phyloP scores from a whole-genome alignment of 2,888 invertebrate species.

The Xestoiulus laeticollis region DNA sequence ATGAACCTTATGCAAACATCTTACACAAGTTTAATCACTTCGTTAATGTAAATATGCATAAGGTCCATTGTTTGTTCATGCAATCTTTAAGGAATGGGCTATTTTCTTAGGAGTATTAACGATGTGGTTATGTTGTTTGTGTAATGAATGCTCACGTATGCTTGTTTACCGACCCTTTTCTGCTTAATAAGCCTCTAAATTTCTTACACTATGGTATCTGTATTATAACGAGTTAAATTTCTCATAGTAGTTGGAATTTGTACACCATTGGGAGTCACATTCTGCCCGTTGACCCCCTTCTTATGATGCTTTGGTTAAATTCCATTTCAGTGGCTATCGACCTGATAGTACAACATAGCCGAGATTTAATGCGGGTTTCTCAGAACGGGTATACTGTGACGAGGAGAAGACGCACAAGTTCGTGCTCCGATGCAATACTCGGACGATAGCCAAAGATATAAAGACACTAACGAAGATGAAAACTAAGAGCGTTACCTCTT shows the following conservation, averaged over 20 bases:
- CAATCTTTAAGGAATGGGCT: neutral
- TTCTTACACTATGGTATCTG: too few species aligned
- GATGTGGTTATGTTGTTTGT: neutral
- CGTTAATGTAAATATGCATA: neutral
- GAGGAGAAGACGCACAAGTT: slow-evolving; percentile 50
- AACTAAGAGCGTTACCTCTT: neutral
- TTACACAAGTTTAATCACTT: neutral
- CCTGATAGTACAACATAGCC: slow-evolving; percentile 95
- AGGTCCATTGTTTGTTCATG: neutral
- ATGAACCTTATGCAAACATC: neutral
- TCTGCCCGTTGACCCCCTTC: neutral
- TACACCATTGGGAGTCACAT: neutral
- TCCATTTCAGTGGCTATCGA: slow-evolving; percentile 90
- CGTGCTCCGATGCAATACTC: slow-evolving; percentile 51
- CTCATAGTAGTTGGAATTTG: neutral
- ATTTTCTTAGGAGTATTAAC: neutral
- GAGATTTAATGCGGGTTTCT: slow-evolving; percentile 76
- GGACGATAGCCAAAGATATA: slow-evolving; percentile 42
- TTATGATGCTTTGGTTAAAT: slow-evolving; percentile 39
- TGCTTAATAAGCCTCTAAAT: neutral
- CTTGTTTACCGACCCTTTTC: neutral
- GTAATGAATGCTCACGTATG: too few species aligned
- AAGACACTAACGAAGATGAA: slow-evolving; percentile 15
- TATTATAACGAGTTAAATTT: too few species aligned
- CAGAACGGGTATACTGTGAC: slow-evolving; percentile 47